Conservation (phyloP, 2,888 invertebrate genomes). For the Pachydiplax longipennis region DNA sequence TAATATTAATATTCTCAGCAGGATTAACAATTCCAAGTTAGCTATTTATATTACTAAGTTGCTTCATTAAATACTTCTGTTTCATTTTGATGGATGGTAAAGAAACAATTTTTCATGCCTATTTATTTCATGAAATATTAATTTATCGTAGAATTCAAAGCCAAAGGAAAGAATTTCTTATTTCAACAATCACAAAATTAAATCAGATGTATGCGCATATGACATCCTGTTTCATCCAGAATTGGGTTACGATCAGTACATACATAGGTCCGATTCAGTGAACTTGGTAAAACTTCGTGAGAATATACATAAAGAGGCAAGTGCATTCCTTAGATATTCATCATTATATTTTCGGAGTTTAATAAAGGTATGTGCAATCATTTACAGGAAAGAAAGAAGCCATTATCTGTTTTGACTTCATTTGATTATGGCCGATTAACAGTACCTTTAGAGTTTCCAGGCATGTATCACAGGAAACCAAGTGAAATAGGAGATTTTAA, state of each 20-base stretch:
- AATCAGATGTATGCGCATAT: neutral
- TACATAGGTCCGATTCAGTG: neutral
- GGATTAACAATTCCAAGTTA: too few relatives aligned
- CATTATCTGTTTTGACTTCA: neutral
- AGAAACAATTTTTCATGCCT: too few relatives aligned
- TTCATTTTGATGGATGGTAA: too few relatives aligned
- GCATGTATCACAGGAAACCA: conserved; percentile 10
- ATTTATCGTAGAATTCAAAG: neutral
- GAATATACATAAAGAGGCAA: conserved; percentile 4
- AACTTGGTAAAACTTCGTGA: neutral
- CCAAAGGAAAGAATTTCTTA: neutral
- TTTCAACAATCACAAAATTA: neutral
- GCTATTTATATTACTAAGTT: too few relatives aligned
- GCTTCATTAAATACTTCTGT: too few relatives aligned
- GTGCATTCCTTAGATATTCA: neutral
- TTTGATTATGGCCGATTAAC: neutral
- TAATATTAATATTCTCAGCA: too few relatives aligned
- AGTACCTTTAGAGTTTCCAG: conserved; percentile 1
- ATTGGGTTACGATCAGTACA: neutral
- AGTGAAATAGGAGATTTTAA: neutral
- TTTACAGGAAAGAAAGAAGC: neutral
- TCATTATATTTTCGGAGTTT: neutral
- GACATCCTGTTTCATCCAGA: neutral
- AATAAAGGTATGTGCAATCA: too few relatives aligned
- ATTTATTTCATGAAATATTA: neutral